Evolutionary conservation across 2,797 vertebrate genomes (phyloP), one percentile per base, ranked within the genome.

Genomic region (Pantherophis alleghaniensis): DNA sequence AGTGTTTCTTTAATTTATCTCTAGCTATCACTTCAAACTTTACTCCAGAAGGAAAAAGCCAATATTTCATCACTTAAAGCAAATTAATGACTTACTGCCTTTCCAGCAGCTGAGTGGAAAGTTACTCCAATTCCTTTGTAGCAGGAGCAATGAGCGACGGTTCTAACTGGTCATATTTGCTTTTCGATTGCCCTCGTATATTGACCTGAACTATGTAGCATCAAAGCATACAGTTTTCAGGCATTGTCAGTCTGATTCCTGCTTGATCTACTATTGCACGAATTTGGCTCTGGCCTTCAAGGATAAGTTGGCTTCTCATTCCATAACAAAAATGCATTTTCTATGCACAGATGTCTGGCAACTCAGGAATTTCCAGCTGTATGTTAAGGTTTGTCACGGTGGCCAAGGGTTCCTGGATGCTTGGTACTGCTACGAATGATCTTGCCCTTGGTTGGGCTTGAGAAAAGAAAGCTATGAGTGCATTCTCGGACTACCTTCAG

Each of bases 111-210:
- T 92, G 69, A 93, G 32, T 88, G 88, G 92, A 95, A 95, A 95
- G 28, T 88, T 91, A 60, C 6, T 95, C 94, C 94, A 89, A 94
- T 97, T 95, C 95, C 79, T 95, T 42, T 94, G 2, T 89, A 69
- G 60, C 1, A 28, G 87, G 90, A 93, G 42, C 47, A 91, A 74
- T 91, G 91, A 87, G 3, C 83, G 16, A 26, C 89, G 2, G 11
- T 91, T 92, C 60, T 10, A 51, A 89, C 74, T 95, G 93, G 91
- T 57, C 93, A 2, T 28, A 32, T 14, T 86, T 91, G 89, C 90
- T 13, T 91, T 95, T 96, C 4, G 12, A 92, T 94, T 95, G 93
- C 4, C 14, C 91, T 94, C 79, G 1, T 66, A 42, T 20, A 24
- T 83, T 61, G 90, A 47, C 90, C 12, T 51, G 18, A 66, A 7